Conservation (phyloP, 2,113 vertebrate genomes). For the Mobula birostris region DNA sequence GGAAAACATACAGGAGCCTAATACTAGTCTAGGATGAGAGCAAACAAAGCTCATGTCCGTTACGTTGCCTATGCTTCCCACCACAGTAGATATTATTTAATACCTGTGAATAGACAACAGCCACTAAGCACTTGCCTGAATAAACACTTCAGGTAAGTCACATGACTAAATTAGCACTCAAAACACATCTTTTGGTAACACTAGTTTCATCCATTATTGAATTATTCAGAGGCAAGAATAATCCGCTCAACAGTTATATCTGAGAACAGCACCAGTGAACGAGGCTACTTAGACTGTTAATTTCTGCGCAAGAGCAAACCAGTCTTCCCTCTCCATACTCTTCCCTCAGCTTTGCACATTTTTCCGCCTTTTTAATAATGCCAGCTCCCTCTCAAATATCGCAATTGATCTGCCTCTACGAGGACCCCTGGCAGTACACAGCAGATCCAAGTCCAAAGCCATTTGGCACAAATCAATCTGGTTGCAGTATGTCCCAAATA, state of each 20-base stretch:
- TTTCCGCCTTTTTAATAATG: too few species aligned
- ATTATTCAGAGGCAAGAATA: background rate
- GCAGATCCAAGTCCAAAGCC: background rate
- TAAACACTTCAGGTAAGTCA: background rate
- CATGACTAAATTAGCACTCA: background rate
- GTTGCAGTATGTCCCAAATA: background rate
- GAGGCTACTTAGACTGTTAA: too few species aligned
- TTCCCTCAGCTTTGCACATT: too few species aligned
- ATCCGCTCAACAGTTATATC: background rate
- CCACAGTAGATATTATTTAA: background rate
- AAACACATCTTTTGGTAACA: background rate
- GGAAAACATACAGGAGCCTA: background rate
- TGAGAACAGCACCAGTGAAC: too few species aligned
- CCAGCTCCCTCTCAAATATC: too few species aligned
- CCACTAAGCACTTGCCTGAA: background rate
- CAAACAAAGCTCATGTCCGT: background rate
- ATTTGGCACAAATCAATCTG: background rate
- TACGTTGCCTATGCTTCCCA: background rate
- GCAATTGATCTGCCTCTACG: too few species aligned
- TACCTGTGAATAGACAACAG: background rate
- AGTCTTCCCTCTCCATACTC: too few species aligned
- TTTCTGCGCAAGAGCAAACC: too few species aligned
- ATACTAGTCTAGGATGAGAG: background rate
- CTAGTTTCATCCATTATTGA: background rate
- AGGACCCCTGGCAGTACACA: too few species aligned